Evolutionary conservation across 2,888 invertebrate species (phyloP).

Genomic region (Conchocele bisecta): DNA sequence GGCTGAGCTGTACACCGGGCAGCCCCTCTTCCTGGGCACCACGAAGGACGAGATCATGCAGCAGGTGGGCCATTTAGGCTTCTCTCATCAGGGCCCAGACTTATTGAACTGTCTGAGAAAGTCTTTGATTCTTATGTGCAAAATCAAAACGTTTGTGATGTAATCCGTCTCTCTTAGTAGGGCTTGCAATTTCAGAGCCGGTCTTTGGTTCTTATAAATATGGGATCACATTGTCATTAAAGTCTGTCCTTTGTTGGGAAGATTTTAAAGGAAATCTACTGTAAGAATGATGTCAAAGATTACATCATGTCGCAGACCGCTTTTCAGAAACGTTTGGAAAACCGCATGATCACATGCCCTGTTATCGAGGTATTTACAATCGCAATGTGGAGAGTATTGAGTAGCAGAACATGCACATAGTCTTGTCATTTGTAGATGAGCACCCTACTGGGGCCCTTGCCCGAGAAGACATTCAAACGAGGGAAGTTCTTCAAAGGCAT

Average conservation of each 20-base stretch:
- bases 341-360: too few relatives aligned
- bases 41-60: slow-evolving; percentile 64
- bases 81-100: neutral
- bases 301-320: too few relatives aligned
- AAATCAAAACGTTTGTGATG: too few relatives aligned
- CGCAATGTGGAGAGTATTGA: too few relatives aligned
- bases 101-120: neutral
- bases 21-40: slow-evolving; percentile 72
- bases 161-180: neutral
- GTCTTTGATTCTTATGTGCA: neutral
- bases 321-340: too few relatives aligned
- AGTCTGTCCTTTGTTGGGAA: too few relatives aligned
- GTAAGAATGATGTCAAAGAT: too few relatives aligned
- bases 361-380: too few relatives aligned
- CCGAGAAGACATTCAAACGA: slow-evolving; percentile 64
- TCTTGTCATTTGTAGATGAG: slow-evolving; percentile 68
- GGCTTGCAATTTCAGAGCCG: neutral
- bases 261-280: too few relatives aligned
- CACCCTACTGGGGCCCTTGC: slow-evolving; percentile 73
- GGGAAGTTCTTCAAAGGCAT: slow-evolving; percentile 73
- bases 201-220: too few relatives aligned
- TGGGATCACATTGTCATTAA: too few relatives aligned
- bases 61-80: slow-evolving; percentile 63
- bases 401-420: too few relatives aligned
- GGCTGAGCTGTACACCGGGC: slow-evolving; percentile 74